Base-by-base conservation (phyloP, 2,888 invertebrate genomes). In the Hydropsyche betteni region DNA sequence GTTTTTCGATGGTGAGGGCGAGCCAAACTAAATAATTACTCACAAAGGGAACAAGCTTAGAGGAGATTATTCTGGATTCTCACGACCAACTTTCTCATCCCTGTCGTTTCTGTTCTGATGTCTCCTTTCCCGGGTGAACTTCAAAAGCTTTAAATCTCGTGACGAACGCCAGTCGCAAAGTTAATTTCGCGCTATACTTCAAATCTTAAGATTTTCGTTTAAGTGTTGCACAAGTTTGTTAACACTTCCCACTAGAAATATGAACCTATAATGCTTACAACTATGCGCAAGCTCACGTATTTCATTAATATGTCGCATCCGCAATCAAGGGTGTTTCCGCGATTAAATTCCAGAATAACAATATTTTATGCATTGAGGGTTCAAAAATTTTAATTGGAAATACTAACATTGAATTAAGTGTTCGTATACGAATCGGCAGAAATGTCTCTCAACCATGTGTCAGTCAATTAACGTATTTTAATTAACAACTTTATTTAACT, bases 1-100 rank as follows among this genome's bases (percentile, higher is more conserved):
- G 69, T 69, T 69, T 69, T 69, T 16, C 69, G 14, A 53, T 24
- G 24, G n/a, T 53, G 51, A 24, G 44, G 44, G 8, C 12, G 69
- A 16, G 16, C 6, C 51, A 8, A 69, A 69, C 69, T 69, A 69
- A 69, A 69, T 69, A 69, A 69, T 69, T 69, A 69, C 69, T 69
- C 16, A 44, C 69, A 44, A 68, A 68, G 68, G 44, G 68, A 44
- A 44, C 68, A 33, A 68, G 68, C 68, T 68, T 68, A 68, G 44
- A 36, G 68, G 34, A 58, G 68, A 68, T 68, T 68, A 68, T 68
- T 16, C 68, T 36, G 10, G 44, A 34, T 51, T 69, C 51, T 69
- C 69, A 8, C 44, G 58, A 24, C 58, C 58, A 58, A 58, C 69
- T 69, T 44, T 69, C 69, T 44, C 51, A 7, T 24, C 50, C 50